Conservation (phyloP, 2,888 invertebrate genomes). For the Drosophila helvetica region DNA sequence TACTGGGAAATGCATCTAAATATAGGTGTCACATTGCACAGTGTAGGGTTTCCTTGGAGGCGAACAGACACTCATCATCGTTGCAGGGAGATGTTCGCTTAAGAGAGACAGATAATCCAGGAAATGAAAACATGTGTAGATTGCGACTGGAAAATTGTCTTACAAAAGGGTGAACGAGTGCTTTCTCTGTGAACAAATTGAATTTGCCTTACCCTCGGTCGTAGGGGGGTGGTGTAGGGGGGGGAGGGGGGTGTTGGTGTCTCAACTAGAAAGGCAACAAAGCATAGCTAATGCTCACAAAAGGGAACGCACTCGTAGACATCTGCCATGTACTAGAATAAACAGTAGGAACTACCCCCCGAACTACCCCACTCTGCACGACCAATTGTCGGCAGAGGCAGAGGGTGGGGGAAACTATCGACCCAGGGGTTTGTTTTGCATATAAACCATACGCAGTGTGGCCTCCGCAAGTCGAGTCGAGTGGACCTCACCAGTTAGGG, state of each 20-base stretch:
- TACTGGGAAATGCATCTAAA: neutral
- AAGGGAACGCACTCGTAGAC: conserved; percentile 9
- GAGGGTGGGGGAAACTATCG: conserved; percentile 24
- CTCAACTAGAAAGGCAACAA: conserved; percentile 30
- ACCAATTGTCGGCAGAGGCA: neutral
- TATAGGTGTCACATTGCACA: neutral
- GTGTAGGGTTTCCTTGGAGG: neutral
- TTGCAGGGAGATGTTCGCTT: neutral
- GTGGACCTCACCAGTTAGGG: conserved; percentile 34
- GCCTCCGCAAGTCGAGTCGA: conserved; percentile 10
- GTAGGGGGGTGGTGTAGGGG: no score
- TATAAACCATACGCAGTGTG: conserved; percentile 44
- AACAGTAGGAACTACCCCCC: conserved; percentile 44
- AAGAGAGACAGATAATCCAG: neutral
- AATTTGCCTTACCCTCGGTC: conserved; percentile 34
- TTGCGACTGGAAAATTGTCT: conserved; percentile 16
- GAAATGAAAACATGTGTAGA: neutral
- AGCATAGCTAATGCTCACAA: conserved; percentile 31
- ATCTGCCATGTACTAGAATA: conserved; percentile 3
- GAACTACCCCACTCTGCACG: neutral
- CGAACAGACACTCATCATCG: neutral
- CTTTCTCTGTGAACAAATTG: conserved; percentile 45
- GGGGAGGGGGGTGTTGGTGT: rapidly evolving
- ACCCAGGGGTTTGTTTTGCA: conserved; percentile 35
- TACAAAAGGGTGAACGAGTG: neutral